These are phyloP conservation scores for Aelia acuminata DNA, from an alignment of 2,888 invertebrate genomes.

Conservation along the genomic window DNA sequence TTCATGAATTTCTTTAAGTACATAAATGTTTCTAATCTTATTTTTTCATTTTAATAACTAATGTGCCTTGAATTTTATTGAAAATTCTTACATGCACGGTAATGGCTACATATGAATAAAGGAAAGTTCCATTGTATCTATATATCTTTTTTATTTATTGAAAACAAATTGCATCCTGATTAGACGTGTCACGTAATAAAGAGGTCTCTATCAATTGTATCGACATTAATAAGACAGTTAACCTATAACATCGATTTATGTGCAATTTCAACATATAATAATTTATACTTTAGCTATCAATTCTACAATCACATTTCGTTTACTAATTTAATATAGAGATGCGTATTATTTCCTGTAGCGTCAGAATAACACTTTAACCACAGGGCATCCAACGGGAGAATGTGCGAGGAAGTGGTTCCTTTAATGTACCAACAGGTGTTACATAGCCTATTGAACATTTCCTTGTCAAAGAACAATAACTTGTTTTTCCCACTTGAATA, in stretches of 20 bases:
- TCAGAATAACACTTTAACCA: not conserved
- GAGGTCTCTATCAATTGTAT: no score
- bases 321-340: not conserved
- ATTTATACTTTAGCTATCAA: not conserved
- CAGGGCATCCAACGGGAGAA: not conserved
- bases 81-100: no score
- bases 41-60: no score
- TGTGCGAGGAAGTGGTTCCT: not conserved
- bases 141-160: no score
- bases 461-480: not conserved
- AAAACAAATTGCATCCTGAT: no score
- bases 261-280: not conserved
- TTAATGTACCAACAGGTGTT: not conserved
- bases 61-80: no score
- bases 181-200: no score
- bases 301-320: not conserved
- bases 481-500: not conserved
- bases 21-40: no score
- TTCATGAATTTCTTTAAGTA: no score
- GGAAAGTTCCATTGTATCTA: no score
- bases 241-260: not conserved
- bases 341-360: not conserved
- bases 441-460: not conserved
- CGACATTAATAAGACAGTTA: no score
- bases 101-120: no score